Evolutionary conservation across 2,113 vertebrate genomes (phyloP).

Genomic region (Psittacara wagleri): DNA sequence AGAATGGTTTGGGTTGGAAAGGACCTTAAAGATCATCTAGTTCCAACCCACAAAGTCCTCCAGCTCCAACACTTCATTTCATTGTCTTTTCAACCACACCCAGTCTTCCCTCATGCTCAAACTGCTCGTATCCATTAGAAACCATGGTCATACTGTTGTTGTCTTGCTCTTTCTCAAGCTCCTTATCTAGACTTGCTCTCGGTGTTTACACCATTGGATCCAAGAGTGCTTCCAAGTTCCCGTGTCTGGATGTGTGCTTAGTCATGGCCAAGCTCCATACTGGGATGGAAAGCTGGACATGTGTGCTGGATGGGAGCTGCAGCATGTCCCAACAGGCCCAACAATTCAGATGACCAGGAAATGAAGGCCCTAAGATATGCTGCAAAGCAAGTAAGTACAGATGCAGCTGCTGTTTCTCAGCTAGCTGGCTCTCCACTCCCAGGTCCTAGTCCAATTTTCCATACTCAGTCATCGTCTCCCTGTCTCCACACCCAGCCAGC

Average conservation of each 20-base stretch:
- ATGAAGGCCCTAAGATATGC: constrained; percentile 22
- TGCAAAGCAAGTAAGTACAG: constrained; percentile 57
- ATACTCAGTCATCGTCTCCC: neutral
- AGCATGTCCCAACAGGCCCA: neutral
- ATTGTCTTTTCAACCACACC: fast-evolving
- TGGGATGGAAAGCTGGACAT: constrained; percentile 28
- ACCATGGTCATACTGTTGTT: neutral
- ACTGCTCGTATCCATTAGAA: neutral
- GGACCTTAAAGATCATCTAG: neutral
- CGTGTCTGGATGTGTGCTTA: constrained; percentile 20
- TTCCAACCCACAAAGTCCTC: neutral
- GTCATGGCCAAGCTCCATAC: neutral
- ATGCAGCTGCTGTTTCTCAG: constrained; percentile 11
- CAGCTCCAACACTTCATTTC: neutral
- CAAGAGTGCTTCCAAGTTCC: neutral
- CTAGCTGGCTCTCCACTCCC: neutral
- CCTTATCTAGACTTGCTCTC: constrained; percentile 4
- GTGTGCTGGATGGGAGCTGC: neutral
- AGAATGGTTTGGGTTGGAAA: neutral
- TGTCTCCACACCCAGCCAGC: neutral
- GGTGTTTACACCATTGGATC: neutral
- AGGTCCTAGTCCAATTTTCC: constrained; percentile 46
- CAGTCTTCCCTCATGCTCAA: neutral
- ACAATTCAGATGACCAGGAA: constrained; percentile 50
- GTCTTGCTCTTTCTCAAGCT: constrained; percentile 12